Conservation (phyloP, 2,888 invertebrate genomes). For the Bellardia bayeri region DNA sequence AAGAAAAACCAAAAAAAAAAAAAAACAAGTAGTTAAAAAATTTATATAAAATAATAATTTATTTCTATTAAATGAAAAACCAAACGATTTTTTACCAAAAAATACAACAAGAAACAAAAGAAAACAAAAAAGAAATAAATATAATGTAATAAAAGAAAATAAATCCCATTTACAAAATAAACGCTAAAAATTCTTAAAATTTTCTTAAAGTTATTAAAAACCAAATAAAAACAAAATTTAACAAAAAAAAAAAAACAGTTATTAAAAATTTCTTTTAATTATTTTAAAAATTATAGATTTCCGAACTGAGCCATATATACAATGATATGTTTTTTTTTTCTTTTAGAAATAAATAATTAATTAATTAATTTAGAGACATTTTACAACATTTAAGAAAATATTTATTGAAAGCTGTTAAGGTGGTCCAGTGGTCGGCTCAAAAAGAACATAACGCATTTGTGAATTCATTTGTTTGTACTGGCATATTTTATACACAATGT, state of each 20-base stretch:
- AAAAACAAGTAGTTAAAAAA: constrained; percentile 70
- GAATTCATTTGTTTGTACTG: no score
- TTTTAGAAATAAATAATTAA: neutral
- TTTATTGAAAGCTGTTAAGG: neutral
- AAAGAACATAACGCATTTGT: no score
- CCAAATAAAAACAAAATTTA: constrained; percentile 67
- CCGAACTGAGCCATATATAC: constrained; percentile 27
- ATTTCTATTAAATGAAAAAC: constrained; percentile 70
- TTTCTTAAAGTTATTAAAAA: constrained; percentile 65
- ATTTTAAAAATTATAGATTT: constrained; percentile 34
- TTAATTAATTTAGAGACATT: neutral
- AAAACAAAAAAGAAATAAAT: constrained; percentile 24
- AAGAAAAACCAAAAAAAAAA: constrained; percentile 37
- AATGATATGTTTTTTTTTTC: constrained; percentile 4
- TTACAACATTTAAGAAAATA: neutral
- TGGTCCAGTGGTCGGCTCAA: no score
- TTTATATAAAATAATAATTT: constrained; percentile 71
- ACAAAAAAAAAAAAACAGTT: constrained; percentile 60
- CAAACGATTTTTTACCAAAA: constrained; percentile 72
- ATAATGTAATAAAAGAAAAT: constrained; percentile 20
- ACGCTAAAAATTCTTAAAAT: constrained; percentile 65
- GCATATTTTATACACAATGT: no score
- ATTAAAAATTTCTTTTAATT: constrained; percentile 39
- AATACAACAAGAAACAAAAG: constrained; percentile 61
- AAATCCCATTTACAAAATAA: constrained; percentile 69